Evolutionary conservation across 2,113 vertebrate genomes (phyloP).

Genomic region (Actenoides hombroni): DNA sequence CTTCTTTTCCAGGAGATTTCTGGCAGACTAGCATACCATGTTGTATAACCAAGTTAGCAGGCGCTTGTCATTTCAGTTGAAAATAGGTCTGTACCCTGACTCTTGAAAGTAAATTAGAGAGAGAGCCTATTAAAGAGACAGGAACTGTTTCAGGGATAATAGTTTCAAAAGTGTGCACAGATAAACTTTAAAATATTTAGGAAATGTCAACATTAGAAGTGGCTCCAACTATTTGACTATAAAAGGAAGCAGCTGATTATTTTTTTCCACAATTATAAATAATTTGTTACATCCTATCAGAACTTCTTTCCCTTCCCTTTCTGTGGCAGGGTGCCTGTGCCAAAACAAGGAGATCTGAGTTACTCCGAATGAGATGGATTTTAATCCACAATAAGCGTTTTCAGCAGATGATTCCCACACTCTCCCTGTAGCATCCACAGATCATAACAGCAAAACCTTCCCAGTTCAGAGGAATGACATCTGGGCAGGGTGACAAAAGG

Average conservation of each 20-base stretch:
- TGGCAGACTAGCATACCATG: conserved; percentile 16
- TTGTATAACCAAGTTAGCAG: conserved; percentile 5
- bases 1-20: conserved; percentile 16
- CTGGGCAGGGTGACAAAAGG: background rate
- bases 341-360: conserved; percentile 54
- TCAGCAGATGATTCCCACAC: background rate
- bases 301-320: conserved; percentile 37
- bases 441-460: background rate
- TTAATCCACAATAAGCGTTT: background rate
- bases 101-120: conserved; percentile 66
- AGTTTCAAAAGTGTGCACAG: conserved; percentile 58
- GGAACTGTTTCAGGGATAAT: conserved; percentile 40
- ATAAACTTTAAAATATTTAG: conserved; percentile 66
- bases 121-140: conserved; percentile 49
- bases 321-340: conserved; percentile 38
- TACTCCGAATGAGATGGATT: background rate
- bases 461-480: background rate
- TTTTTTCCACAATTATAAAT: conserved; percentile 31
- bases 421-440: background rate
- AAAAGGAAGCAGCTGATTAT: conserved; percentile 33
- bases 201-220: conserved; percentile 26
- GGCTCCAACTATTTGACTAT: conserved; percentile 41
- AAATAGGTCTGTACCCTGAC: conserved; percentile 24
- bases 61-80: background rate
- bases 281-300: conserved; percentile 58